A percentile compares a stretch with the other conserved stretches of the same genome.
These are phyloP conservation scores for Tapirus indicus DNA, from an alignment of 2,797 vertebrate species.

Conservation along the genomic window DNA sequence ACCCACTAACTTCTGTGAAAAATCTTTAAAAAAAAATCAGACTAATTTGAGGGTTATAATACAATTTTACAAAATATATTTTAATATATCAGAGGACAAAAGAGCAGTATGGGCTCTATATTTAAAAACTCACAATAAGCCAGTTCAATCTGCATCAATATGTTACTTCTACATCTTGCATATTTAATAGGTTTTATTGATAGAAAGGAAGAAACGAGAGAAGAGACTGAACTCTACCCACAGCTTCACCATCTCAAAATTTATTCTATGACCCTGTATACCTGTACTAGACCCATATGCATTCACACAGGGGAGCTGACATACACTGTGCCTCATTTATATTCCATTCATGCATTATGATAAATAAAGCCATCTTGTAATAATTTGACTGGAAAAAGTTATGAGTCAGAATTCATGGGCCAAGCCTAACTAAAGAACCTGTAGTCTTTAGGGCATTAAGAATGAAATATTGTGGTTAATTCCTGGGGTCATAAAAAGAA, in stretches of 20 bases:
- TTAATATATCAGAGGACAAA: not conserved
- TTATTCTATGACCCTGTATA: not conserved
- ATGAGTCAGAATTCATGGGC: constrained; percentile 15
- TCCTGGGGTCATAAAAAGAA: not conserved
- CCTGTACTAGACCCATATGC: not conserved
- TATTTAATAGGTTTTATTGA: constrained; percentile 41
- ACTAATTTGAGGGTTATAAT: not conserved
- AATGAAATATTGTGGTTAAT: constrained; percentile 53
- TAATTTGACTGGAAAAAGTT: constrained; percentile 31
- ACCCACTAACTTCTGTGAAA: constrained; percentile 54
- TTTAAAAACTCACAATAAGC: constrained; percentile 43
- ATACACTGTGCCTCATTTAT: not conserved
- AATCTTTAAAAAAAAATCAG: not conserved
- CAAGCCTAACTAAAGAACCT: constrained; percentile 8
- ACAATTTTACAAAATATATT: constrained; percentile 13
- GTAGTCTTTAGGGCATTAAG: not conserved
- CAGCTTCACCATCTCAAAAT: not conserved
- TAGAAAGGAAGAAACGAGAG: not conserved
- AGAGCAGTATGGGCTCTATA: not conserved
- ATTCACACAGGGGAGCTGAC: not conserved
- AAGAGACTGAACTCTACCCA: not conserved
- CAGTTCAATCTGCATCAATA: not conserved
- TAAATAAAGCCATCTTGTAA: constrained; percentile 63
- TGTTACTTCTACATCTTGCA: not conserved
- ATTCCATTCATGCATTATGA: not conserved